Evolutionary conservation across 2,888 invertebrate genomes (phyloP).

Genomic region (Endotricha flammealis): DNA sequence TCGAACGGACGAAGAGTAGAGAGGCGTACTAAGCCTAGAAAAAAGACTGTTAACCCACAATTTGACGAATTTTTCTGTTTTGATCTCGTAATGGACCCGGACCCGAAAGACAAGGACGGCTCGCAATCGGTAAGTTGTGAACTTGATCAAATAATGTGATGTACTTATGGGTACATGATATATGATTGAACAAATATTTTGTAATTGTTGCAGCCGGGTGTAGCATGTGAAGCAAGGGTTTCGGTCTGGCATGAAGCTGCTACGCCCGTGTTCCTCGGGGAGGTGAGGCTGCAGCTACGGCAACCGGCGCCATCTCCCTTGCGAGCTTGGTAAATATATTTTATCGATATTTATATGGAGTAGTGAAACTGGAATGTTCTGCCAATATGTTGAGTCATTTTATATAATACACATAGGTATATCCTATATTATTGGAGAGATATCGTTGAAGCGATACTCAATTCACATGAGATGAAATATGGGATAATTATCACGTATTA

Average conservation of each 20-base stretch:
- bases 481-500: too few species aligned
- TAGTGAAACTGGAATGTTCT: too few species aligned
- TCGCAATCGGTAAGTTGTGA: constrained; percentile 72
- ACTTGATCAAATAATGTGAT: too few species aligned
- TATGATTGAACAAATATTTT: background rate
- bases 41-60: constrained; percentile 93
- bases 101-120: constrained; percentile 70
- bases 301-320: constrained; percentile 75
- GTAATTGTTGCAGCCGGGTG: constrained; percentile 67
- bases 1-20: constrained; percentile 88
- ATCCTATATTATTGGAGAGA: too few species aligned
- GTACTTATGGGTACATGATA: background rate
- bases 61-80: constrained; percentile 93
- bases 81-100: constrained; percentile 80
- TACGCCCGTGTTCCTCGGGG: constrained; percentile 91
- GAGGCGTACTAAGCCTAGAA: constrained; percentile 90
- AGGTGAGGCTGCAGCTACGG: constrained; percentile 87
- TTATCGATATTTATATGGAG: too few species aligned
- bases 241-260: constrained; percentile 93
- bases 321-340: constrained; percentile 89
- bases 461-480: too few species aligned
- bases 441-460: too few species aligned
- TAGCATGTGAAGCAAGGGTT: constrained; percentile 88
- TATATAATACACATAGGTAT: too few species aligned
- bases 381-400: too few species aligned